These are phyloP conservation scores for Mizuhopecten yessoensis DNA, from an alignment of 1,140 invertebrate genomes.

Conservation along the genomic window DNA sequence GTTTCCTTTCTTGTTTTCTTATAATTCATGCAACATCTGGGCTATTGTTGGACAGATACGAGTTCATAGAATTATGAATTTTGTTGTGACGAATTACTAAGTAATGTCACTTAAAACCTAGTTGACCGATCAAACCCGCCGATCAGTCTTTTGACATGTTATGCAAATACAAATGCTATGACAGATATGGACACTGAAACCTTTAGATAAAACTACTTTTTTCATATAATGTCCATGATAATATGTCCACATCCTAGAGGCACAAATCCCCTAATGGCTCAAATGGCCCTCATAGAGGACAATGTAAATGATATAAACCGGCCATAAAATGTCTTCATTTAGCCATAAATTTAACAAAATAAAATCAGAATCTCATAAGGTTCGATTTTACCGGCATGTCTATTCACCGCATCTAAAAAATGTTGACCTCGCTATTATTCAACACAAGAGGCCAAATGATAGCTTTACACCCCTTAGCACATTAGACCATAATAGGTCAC, in stretches of 20 bases:
- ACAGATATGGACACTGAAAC: not conserved
- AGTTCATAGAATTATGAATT: constrained; percentile 39
- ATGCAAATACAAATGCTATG: constrained; percentile 17
- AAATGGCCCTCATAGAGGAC: not conserved
- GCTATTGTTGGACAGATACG: not conserved
- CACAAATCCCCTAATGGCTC: constrained; percentile 10
- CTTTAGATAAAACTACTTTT: constrained; percentile 2
- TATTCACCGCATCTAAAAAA: not conserved
- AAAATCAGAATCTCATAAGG: constrained; percentile 9
- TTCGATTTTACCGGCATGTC: constrained; percentile 24
- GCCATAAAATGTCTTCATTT: not conserved
- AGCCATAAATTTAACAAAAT: constrained; percentile 22
- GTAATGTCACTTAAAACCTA: constrained; percentile 39
- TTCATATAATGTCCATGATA: not conserved
- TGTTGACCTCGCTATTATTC: constrained; percentile 26
- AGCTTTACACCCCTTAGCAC: not conserved
- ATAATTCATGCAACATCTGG: constrained; percentile 34
- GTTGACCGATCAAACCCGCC: not conserved
- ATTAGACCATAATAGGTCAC: constrained; percentile 29
- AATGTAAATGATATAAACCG: not conserved
- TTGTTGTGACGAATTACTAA: not conserved
- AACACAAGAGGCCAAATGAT: constrained; percentile 23
- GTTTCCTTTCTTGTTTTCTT: not conserved
- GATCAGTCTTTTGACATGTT: not conserved
- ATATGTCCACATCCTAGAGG: constrained; percentile 20